Evolutionary conservation across 2,113 vertebrate genomes (phyloP), one percentile per base, ranked within the genome.

Genomic region (Naja naja): DNA sequence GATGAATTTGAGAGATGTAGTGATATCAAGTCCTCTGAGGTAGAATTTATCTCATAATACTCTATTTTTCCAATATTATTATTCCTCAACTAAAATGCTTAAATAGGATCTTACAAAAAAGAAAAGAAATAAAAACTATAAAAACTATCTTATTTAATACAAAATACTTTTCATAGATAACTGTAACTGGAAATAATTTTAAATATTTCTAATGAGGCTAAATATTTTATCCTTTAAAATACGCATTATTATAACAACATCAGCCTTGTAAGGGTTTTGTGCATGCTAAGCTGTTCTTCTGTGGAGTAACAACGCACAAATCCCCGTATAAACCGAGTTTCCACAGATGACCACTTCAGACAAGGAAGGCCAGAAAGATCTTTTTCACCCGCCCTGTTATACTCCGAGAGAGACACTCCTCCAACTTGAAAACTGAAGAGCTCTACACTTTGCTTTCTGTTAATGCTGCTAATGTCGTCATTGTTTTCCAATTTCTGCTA

Each of bases 151-250:
- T 45, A 27, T 64, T 88, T 88, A 92, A n/a, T 14, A 53, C 88
- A 47, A 64, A 49, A 43, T 88, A 39, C 14, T 20, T 92, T 87
- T 60, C 91, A 22, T 4, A 74, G n/a, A 74, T 34, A 74, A 34
- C 18, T 81, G 74, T 43, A 43, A 22, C 18, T 20, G 69, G 34
- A 81, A 81, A 81, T 39, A 20, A 39, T 81, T 85, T 90, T 69
- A 92, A 94, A 96, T 39, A 89, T 88, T 54, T 95, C 94, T 97
- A 93, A 94, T 95, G 94, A 95, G 94, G 56, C 92, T 94, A 56
- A 9, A 0, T 55, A 89, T 74, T 94, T 96, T 94, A 93, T 95
- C 94, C 47, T 49, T 95, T 89, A 12, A 96, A 96, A 94, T 96
- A 90, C 52, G 86, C 90, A 52, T 96, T 94, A 18, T 69, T 69